phyloP scores from a whole-genome alignment of 1,140 invertebrate genomes.

The Papilio glaucus region DNA sequence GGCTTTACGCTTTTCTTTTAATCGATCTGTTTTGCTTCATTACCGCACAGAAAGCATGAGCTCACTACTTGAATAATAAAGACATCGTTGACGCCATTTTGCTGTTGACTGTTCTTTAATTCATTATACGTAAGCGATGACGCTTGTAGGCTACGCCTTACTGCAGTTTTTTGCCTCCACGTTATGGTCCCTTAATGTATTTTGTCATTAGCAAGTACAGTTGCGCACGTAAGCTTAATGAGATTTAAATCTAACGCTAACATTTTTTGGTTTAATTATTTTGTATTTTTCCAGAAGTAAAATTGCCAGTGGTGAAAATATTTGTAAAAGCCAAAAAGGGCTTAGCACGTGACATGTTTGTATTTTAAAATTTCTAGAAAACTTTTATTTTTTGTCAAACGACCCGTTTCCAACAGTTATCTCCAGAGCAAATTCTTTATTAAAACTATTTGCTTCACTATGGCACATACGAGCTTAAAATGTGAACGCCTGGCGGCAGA shows the following conservation, averaged over 20 bases:
- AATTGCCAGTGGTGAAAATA: neutral
- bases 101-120: constrained; percentile 34
- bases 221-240: constrained; percentile 33
- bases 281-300: neutral
- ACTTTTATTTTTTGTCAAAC: too few species aligned
- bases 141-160: constrained; percentile 31
- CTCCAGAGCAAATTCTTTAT: neutral
- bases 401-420: neutral
- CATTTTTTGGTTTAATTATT: constrained; percentile 12
- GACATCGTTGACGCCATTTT: constrained; percentile 33
- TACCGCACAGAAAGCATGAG: constrained; percentile 16
- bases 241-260: constrained; percentile 27
- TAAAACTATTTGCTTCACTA: neutral
- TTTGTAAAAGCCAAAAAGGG: too few species aligned
- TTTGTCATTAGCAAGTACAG: constrained; percentile 30
- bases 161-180: constrained; percentile 33
- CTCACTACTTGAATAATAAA: constrained; percentile 33
- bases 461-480: constrained; percentile 4
- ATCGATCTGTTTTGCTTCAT: constrained; percentile 24
- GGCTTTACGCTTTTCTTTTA: neutral
- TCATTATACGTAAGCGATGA: constrained; percentile 33
- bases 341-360: neutral
- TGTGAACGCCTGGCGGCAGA: neutral
- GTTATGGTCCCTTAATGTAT: constrained; percentile 30
- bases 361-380: neutral